phyloP scores from a whole-genome alignment of 1,140 invertebrate species.

The Pseudomyrmex concolor region DNA sequence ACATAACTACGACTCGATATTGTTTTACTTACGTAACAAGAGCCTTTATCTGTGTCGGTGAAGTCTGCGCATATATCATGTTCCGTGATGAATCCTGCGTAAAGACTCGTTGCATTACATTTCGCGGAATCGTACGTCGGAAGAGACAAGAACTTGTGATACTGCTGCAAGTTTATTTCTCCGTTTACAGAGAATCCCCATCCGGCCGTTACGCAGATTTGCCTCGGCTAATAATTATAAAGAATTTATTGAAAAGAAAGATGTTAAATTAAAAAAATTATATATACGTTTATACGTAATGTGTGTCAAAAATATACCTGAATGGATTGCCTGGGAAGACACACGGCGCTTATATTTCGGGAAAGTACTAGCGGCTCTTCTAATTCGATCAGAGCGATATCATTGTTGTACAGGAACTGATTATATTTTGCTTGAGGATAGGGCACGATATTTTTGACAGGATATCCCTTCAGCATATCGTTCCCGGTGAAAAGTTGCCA shows the following conservation, averaged over 20 bases:
- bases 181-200: constrained; percentile 86
- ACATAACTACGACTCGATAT: background rate
- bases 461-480: constrained; percentile 77
- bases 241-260: constrained; percentile 23
- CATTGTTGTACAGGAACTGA: constrained; percentile 87
- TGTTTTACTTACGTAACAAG: constrained; percentile 85
- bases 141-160: constrained; percentile 86
- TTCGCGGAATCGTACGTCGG: constrained; percentile 85
- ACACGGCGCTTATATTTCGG: constrained; percentile 86
- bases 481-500: constrained; percentile 85
- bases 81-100: constrained; percentile 86
- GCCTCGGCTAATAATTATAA: constrained; percentile 81
- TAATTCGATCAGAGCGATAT: constrained; percentile 86
- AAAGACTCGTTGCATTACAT: constrained; percentile 88
- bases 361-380: constrained; percentile 85
- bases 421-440: constrained; percentile 88
- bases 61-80: constrained; percentile 87
- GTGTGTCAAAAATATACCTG: constrained; percentile 70
- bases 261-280: background rate
- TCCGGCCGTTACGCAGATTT: constrained; percentile 87
- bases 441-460: constrained; percentile 84
- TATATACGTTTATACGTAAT: background rate
- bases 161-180: constrained; percentile 85
- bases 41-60: constrained; percentile 86
- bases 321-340: constrained; percentile 84